phyloP scores from a whole-genome alignment of 2,797 vertebrate genomes.

The Gymnoscopelus braueri region DNA sequence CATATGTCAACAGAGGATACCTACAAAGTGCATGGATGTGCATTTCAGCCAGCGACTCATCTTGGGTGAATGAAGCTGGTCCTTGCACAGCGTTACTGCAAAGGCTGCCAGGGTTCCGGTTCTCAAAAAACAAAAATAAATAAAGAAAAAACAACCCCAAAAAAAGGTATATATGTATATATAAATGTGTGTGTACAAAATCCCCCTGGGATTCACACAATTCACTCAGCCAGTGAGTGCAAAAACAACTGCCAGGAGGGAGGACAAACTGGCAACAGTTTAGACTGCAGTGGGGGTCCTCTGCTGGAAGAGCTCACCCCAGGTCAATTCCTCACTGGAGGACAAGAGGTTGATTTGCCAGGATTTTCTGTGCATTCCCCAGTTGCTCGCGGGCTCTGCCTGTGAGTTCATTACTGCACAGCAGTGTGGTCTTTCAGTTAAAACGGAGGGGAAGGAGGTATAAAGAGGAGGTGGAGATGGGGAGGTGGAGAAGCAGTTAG shows the following conservation, averaged over 20 bases:
- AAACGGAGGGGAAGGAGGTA: conserved; percentile 64
- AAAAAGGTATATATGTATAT: not conserved
- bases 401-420: conserved; percentile 83
- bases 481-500: conserved; percentile 81
- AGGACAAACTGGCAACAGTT: conserved; percentile 34
- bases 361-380: conserved; percentile 66
- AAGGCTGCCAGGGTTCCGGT: conserved; percentile 72
- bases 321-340: conserved; percentile 50
- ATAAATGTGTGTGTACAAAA: conserved; percentile 40
- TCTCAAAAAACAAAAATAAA: conserved; percentile 55
- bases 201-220: conserved; percentile 27
- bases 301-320: conserved; percentile 56
- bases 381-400: conserved; percentile 64
- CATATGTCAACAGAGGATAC: conserved; percentile 72
- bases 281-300: conserved; percentile 40
- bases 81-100: conserved; percentile 73
- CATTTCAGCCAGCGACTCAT: conserved; percentile 96
- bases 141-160: conserved; percentile 12
- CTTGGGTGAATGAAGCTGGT: conserved; percentile 77
- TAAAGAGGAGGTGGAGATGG: conserved; percentile 63
- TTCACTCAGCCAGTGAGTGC: conserved; percentile 82
- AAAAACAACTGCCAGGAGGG: conserved; percentile 30
- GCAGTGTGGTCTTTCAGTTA: conserved; percentile 60
- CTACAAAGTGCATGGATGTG: conserved; percentile 89
- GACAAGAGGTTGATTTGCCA: conserved; percentile 50